Evolutionary conservation across 2,113 vertebrate genomes (phyloP).

Genomic region (Acrocephalus arundinaceus): DNA sequence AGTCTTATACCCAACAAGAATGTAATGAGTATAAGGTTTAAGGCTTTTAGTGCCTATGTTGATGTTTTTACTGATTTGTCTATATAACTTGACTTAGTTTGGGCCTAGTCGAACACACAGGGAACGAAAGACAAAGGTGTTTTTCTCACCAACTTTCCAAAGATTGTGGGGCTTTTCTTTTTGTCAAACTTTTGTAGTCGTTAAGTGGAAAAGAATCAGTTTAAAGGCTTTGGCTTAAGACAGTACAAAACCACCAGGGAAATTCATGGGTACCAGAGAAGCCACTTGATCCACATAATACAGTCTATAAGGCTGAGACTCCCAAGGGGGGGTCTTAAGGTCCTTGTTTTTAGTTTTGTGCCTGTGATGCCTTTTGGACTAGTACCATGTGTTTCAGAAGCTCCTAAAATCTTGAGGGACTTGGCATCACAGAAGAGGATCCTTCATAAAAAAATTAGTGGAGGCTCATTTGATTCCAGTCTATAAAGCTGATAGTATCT

Average conservation of each 20-base stretch:
- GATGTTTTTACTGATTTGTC: background rate
- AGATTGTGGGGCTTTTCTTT: background rate
- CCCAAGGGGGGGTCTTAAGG: background rate
- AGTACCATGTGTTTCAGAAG: background rate
- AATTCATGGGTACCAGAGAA: background rate
- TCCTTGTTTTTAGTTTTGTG: conserved; percentile 21
- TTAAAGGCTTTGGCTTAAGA: background rate
- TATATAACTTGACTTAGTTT: background rate
- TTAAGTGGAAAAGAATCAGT: background rate
- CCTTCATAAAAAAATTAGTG: background rate
- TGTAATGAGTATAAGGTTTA: background rate
- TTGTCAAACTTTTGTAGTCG: background rate
- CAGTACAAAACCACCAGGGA: background rate
- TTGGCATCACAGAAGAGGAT: background rate
- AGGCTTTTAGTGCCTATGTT: background rate
- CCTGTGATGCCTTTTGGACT: background rate
- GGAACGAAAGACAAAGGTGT: background rate
- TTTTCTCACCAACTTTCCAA: background rate
- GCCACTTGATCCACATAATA: background rate
- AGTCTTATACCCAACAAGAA: background rate
- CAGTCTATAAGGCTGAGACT: background rate
- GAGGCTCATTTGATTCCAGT: background rate
- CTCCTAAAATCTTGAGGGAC: background rate
- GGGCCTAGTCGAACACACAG: background rate
- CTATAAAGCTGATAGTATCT: background rate